Conservation (phyloP, 2,888 invertebrate species). For the Lithosia quadra region DNA sequence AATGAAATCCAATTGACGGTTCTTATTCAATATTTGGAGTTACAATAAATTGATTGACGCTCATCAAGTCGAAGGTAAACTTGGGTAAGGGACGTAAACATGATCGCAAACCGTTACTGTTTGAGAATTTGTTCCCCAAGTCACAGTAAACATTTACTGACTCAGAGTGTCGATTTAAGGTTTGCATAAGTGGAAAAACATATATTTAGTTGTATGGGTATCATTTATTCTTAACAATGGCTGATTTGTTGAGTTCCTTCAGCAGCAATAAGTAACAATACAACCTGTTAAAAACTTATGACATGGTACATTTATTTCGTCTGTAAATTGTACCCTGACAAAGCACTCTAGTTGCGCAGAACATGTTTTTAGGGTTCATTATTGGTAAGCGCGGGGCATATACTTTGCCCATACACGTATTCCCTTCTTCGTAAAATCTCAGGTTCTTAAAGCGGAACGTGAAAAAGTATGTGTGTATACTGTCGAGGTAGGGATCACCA, state of each 20-base stretch:
- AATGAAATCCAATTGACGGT: slow-evolving; percentile 34
- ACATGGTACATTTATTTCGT: no score
- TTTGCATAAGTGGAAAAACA: background rate
- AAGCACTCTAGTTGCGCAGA: no score
- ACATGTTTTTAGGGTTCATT: no score
- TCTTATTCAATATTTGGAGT: slow-evolving; percentile 45
- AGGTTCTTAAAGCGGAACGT: no score
- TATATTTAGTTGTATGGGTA: background rate
- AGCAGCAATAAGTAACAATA: background rate
- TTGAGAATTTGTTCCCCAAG: background rate
- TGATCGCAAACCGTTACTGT: slow-evolving; percentile 21
- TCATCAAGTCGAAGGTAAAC: slow-evolving; percentile 31
- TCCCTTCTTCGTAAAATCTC: no score
- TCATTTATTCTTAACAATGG: background rate
- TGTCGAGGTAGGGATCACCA: no score
- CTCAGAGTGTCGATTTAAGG: background rate
- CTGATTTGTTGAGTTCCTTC: background rate
- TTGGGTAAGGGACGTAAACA: slow-evolving; percentile 18
- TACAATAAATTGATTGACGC: slow-evolving; percentile 43
- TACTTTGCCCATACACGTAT: no score
- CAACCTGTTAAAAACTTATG: no score
- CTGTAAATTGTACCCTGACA: no score
- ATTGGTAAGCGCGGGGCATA: no score
- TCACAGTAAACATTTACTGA: background rate
- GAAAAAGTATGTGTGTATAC: no score